phyloP scores from a whole-genome alignment of 1,140 invertebrate species.

The Leptinotarsa texana region DNA sequence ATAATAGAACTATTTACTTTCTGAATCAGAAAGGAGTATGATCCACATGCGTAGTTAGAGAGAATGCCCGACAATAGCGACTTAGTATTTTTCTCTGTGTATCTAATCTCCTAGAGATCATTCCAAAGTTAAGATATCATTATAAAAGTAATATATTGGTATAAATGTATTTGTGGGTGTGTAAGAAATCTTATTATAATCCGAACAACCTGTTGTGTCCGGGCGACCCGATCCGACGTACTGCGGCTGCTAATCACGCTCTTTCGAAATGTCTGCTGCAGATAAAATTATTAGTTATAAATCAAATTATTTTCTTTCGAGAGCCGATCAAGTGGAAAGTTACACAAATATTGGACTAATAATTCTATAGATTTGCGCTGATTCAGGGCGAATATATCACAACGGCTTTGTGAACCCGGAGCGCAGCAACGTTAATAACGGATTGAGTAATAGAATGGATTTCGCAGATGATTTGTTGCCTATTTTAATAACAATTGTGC shows the following conservation, averaged over 20 bases:
- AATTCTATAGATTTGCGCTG: constrained; percentile 21
- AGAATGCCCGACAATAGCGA: too few relatives aligned
- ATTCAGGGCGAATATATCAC: constrained; percentile 13
- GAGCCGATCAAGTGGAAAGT: constrained; percentile 39
- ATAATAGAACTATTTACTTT: too few relatives aligned
- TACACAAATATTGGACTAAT: constrained; percentile 26
- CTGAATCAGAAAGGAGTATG: too few relatives aligned
- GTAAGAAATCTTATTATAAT: constrained; percentile 35
- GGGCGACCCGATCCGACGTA: not conserved
- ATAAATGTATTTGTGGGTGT: constrained; percentile 33
- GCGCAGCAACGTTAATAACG: not conserved
- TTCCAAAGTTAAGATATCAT: constrained; percentile 36
- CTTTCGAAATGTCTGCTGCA: constrained; percentile 39
- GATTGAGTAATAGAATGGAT: constrained; percentile 14
- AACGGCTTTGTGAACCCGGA: constrained; percentile 2
- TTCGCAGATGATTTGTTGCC: constrained; percentile 21
- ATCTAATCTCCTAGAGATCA: constrained; percentile 9
- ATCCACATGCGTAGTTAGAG: too few relatives aligned
- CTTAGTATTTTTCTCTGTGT: not conserved
- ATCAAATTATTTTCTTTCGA: constrained; percentile 40
- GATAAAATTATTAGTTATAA: constrained; percentile 43
- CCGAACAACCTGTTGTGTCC: constrained; percentile 39
- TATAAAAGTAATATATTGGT: constrained; percentile 24
- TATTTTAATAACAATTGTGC: constrained; percentile 24
- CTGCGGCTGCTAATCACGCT: constrained; percentile 32